Evolutionary conservation across 2,888 invertebrate genomes (phyloP), one percentile per base, ranked within the genome.

Genomic region (Cerastoderma edule): DNA sequence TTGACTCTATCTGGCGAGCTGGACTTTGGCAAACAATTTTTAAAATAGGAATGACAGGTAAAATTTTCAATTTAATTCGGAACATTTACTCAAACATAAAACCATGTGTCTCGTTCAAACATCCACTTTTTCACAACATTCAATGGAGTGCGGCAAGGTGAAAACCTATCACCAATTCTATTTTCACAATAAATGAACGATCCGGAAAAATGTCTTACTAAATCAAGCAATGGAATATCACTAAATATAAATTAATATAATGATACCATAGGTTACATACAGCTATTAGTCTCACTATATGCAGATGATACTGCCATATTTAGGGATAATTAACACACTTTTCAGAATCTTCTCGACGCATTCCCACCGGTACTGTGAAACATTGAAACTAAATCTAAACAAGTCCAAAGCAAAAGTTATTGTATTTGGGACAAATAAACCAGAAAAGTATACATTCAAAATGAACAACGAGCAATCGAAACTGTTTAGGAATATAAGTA

Each of bases 241-340:
- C 16, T 22, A 16, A n/a, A n/a, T 16, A 22, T 22, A 53, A 53
- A 8, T n/a, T 8, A 53, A 16, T n/a, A n/a, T n/a, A 16, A 16
- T 53, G 16, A 53, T 8, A 22, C 53, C 8, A 22, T 16, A 53
- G 6, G 8, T 22, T 53, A 60, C 35, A 10, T 75, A 6, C 54
- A 60, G 60, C 32, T 70, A 13, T 50, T 70, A 19, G 16, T 66
- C 1, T 33, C 68, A 13, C 48, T 75, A 44, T 75, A 66, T 44
- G 75, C 75, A 32, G 75, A 75, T 57, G 69, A 75, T 46, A 75
- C 70, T 22, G 53, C 70, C 19, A 27, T 75, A 8, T 35, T 76
- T 24, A 22, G 67, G 4, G 72, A 76, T 6, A 33, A 63, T 28
- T 2, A n/a, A 28, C 32, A 71, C 0, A 39, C 44, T 30, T 66